phyloP scores from a whole-genome alignment of 2,888 invertebrate species.

The Torymus tubicola region DNA sequence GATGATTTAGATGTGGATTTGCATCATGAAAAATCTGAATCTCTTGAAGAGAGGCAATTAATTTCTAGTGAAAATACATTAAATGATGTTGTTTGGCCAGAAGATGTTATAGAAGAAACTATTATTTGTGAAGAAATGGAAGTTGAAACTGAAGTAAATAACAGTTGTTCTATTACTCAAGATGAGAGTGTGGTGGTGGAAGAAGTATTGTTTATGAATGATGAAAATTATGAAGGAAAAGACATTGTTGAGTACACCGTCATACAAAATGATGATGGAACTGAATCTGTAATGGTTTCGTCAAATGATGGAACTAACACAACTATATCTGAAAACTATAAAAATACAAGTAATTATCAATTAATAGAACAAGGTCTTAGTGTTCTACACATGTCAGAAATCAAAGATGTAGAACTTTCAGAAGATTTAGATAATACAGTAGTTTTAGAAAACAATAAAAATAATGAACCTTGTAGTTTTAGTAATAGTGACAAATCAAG shows the following conservation, averaged over 20 bases:
- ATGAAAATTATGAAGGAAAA: constrained; percentile 52
- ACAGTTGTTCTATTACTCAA: constrained; percentile 61
- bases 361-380: constrained; percentile 62
- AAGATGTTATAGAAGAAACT: constrained; percentile 74
- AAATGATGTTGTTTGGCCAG: constrained; percentile 57
- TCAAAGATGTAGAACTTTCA: constrained; percentile 45
- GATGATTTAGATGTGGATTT: constrained; percentile 59
- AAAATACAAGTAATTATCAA: constrained; percentile 42
- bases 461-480: constrained; percentile 29
- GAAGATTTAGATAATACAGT: constrained; percentile 31
- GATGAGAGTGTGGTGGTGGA: constrained; percentile 65
- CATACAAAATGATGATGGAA: constrained; percentile 66
- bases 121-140: constrained; percentile 75
- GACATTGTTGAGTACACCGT: constrained; percentile 68
- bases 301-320: constrained; percentile 56
- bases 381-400: constrained; percentile 61
- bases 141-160: constrained; percentile 64
- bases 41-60: constrained; percentile 62
- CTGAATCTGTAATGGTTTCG: constrained; percentile 65
- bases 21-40: constrained; percentile 59
- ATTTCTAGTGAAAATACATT: constrained; percentile 54
- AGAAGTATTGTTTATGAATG: constrained; percentile 66
- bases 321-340: constrained; percentile 29
- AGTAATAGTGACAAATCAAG: constrained; percentile 39
- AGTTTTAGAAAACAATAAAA: constrained; percentile 52